These are phyloP conservation scores for Trinorchestia longiramus DNA, from an alignment of 1,140 invertebrate species.

Conservation along the genomic window DNA sequence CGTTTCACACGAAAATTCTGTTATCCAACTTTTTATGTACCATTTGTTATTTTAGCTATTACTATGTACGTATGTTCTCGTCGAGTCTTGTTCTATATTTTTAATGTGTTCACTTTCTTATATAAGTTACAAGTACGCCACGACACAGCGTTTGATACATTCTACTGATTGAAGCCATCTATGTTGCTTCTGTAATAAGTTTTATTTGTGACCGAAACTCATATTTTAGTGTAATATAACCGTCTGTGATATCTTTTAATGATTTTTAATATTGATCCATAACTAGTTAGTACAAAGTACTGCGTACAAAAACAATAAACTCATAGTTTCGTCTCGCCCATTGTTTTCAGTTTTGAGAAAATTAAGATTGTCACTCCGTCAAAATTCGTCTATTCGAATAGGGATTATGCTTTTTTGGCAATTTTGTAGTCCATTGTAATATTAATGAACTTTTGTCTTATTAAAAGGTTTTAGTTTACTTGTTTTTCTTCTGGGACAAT, in stretches of 20 bases:
- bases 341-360: too few relatives aligned
- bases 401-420: too few relatives aligned
- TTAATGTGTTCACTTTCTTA: neutral
- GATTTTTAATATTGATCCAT: neutral
- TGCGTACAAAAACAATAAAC: neutral
- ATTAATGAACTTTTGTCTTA: too few relatives aligned
- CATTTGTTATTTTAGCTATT: neutral
- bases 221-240: neutral
- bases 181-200: neutral
- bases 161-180: neutral
- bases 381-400: too few relatives aligned
- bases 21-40: too few relatives aligned
- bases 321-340: neutral
- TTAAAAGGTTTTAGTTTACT: too few relatives aligned
- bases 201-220: neutral
- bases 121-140: neutral
- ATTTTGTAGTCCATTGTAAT: too few relatives aligned
- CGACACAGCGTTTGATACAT: neutral
- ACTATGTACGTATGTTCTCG: neutral
- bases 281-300: constrained; percentile 11
- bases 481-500: too few relatives aligned
- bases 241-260: constrained; percentile 2
- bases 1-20: too few relatives aligned
- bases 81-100: neutral
- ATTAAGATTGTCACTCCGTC: too few relatives aligned